Evolutionary conservation across 2,797 vertebrate species (phyloP).

Genomic region (Megalops cyprinoides): DNA sequence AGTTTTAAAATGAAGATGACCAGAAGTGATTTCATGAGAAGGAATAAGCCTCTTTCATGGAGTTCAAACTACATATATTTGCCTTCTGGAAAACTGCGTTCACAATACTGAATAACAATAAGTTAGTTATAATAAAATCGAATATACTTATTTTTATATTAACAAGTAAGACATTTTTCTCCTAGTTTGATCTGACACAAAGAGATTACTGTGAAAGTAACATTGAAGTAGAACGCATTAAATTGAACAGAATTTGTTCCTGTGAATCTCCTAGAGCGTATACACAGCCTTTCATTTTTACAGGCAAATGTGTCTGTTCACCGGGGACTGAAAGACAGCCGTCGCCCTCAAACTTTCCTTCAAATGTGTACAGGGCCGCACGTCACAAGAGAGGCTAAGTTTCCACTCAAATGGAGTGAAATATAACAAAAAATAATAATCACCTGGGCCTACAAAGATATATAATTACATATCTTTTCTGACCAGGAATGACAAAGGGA

Average conservation of each 20-base stretch:
- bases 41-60: not conserved
- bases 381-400: not conserved
- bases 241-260: no score
- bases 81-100: no score
- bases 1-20: no score
- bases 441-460: no score
- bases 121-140: not conserved
- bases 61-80: not conserved
- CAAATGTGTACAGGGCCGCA: not conserved
- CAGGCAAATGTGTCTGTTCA: not conserved
- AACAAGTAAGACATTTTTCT: not conserved
- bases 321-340: conserved; percentile 17
- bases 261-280: no score
- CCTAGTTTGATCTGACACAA: not conserved
- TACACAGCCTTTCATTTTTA: not conserved
- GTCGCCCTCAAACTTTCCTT: conserved; percentile 28
- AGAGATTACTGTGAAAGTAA: not conserved
- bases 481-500: no score
- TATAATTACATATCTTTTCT: no score
- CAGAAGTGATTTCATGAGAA: no score
- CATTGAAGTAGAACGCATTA: no score
- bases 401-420: conserved; percentile 7
- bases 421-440: no score
- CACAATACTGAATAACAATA: not conserved
- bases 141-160: not conserved